Evolutionary conservation across 2,113 vertebrate genomes (phyloP), one percentile per base, ranked within the genome.

Genomic region (Limanda limanda): DNA sequence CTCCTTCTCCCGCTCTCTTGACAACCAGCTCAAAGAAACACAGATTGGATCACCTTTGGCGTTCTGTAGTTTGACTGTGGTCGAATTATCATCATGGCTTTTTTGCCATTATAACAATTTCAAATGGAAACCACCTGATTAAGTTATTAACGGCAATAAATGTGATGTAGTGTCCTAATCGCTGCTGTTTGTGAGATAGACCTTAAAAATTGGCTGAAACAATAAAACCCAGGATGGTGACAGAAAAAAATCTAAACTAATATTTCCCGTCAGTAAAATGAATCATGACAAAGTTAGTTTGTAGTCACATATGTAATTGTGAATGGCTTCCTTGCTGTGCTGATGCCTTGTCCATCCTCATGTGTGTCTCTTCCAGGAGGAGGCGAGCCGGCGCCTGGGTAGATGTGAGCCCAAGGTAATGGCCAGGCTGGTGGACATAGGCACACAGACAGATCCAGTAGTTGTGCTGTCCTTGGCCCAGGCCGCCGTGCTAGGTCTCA

Each of bases 401-500:
- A 84, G 82, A 94, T 89, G 76, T 93, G 94, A 92, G 81, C 93
- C 93, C 94, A 94, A 42, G 92, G 94, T 91, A 78, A 98, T 98
- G 97, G 95, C 96, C 83, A 94, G 96, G 78, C 96, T 97, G 94
- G 95, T 95, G 75, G 96, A 97, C 92, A 96, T 94, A 78, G 96
- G 96, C 92, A 98, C 97, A 47, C 97, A 99, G 95, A 99, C 97
- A 25, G 97, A 99, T 20, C 96, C 97, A 0, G 97, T 98, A 85
- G 97, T 99, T 79, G 97, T 98, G 91, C 95, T 99, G 91, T 98
- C 97, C 77, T 95, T 99, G 94, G 97, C 97, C 1, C 97, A 99
- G 93, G 97, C 97, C 0, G 97, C 97, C 0, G 96, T 98, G 75
- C 92, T 98, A 90, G 97, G 97, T 88, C 93, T 99, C 84, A 97